Evolutionary conservation across 2,797 vertebrate species (phyloP).

Genomic region (Tapera naevia): DNA sequence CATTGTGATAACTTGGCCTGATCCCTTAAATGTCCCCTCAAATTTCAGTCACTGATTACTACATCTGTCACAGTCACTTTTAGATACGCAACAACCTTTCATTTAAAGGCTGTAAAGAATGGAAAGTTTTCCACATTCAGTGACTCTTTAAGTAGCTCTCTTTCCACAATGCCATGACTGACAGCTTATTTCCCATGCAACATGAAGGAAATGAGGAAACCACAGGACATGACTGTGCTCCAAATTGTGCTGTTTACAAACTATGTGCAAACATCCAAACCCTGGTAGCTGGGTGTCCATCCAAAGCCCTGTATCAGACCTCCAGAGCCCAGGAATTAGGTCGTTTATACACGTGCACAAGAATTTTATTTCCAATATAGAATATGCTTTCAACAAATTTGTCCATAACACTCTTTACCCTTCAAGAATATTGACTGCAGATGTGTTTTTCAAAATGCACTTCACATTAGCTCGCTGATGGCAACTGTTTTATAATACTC

Average conservation of each 20-base stretch:
- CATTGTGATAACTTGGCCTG: neutral
- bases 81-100: neutral
- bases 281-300: neutral
- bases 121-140: neutral
- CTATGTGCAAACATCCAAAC: neutral
- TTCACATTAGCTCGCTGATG: neutral
- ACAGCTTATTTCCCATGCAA: constrained; percentile 26
- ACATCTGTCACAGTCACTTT: neutral
- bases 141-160: neutral
- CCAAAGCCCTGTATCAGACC: neutral
- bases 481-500: neutral
- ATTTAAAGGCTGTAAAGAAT: neutral
- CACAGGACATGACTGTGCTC: constrained; percentile 23
- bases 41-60: constrained; percentile 9
- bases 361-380: neutral
- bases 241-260: neutral
- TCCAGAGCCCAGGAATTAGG: neutral
- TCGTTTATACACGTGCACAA: neutral
- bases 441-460: neutral
- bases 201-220: constrained; percentile 22
- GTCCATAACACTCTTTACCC: neutral
- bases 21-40: neutral
- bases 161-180: neutral
- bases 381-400: neutral
- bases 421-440: neutral